phyloP scores from a whole-genome alignment of 2,113 vertebrate genomes.

The Sceloporus tristichus region DNA sequence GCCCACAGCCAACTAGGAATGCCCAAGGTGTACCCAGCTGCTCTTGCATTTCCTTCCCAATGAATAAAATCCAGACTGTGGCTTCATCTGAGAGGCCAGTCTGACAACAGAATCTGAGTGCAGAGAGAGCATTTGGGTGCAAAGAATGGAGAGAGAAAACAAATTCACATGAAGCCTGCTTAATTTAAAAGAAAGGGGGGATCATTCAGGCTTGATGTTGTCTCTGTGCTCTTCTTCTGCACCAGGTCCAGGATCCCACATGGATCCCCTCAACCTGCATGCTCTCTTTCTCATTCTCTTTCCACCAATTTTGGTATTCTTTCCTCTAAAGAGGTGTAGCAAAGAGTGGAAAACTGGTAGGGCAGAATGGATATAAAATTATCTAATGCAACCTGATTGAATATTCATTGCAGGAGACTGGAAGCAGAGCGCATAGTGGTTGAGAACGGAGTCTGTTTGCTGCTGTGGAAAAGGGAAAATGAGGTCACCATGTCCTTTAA shows the following conservation, averaged over 20 bases:
- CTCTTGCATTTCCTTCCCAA: neutral
- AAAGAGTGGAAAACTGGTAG: neutral
- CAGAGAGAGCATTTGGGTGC: neutral
- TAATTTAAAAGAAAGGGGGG: neutral
- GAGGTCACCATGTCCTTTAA: neutral
- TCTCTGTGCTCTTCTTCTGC: neutral
- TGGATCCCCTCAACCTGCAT: neutral
- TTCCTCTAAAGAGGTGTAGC: neutral
- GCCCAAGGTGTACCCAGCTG: too few relatives aligned
- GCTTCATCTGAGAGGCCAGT: neutral
- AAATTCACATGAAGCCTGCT: neutral
- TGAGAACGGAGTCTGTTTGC: neutral
- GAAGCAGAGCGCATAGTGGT: neutral
- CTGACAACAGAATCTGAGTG: neutral
- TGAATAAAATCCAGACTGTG: neutral
- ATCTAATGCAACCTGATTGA: neutral
- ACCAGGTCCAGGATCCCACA: too few relatives aligned
- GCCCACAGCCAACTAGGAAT: rapidly evolving
- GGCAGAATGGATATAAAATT: neutral
- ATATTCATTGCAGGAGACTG: neutral
- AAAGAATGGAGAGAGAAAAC: neutral
- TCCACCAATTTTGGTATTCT: neutral
- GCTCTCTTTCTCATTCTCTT: rapidly evolving
- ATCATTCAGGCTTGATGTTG: neutral
- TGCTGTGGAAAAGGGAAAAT: neutral